Conservation (phyloP, 1,140 invertebrate genomes). For the Charaxes varanes region DNA sequence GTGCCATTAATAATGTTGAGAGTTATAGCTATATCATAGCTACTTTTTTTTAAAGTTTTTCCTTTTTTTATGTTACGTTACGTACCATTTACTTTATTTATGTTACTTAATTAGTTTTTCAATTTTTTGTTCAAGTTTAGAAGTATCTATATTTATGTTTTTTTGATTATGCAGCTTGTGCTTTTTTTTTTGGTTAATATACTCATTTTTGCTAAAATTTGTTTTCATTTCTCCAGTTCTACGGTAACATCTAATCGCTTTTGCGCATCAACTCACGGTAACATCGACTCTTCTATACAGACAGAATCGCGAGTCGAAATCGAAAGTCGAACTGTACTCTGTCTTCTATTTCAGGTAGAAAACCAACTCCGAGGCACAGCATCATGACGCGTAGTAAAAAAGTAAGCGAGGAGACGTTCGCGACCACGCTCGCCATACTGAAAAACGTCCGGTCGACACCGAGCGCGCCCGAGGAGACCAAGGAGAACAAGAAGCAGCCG, state of each 20-base stretch:
- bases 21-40: constrained; percentile 2
- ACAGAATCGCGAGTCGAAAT: neutral
- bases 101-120: constrained; percentile 19
- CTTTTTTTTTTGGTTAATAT: constrained; percentile 28
- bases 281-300: neutral
- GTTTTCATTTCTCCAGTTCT: constrained; percentile 31
- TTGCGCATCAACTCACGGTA: constrained; percentile 7
- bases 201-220: constrained; percentile 34
- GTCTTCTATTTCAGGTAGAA: constrained; percentile 58
- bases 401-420: constrained; percentile 39
- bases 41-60: constrained; percentile 11
- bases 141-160: constrained; percentile 14
- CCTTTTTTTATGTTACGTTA: no score
- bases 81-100: no score
- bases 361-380: constrained; percentile 37
- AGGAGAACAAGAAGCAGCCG: constrained; percentile 40
- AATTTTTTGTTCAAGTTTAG: constrained; percentile 20
- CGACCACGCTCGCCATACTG: constrained; percentile 51
- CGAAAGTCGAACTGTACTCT: constrained; percentile 37
- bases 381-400: constrained; percentile 62
- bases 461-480: constrained; percentile 28
- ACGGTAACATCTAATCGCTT: neutral
- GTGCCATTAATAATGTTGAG: constrained; percentile 9
- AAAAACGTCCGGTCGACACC: constrained; percentile 39
- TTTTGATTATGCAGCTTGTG: constrained; percentile 11